Percentiles rank a stretch among this genome's conserved stretches.
These are phyloP conservation scores for Urocitellus parryii DNA, from an alignment of 2,113 vertebrate genomes.

Conservation along the genomic window DNA sequence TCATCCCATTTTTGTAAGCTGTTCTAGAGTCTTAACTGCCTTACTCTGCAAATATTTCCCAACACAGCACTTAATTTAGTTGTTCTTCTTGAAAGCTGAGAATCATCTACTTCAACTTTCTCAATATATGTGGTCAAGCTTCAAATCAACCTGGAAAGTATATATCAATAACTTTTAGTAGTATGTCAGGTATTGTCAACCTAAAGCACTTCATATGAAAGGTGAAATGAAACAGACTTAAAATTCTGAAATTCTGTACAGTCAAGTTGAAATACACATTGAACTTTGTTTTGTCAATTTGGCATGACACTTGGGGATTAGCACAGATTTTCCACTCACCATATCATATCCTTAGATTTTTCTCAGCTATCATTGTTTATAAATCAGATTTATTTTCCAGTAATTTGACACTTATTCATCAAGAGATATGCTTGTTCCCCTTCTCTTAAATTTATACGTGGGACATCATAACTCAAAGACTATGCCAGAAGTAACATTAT, in stretches of 20 bases:
- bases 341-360: not conserved
- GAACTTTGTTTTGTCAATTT: conserved; percentile 16
- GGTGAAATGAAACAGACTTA: conserved; percentile 8
- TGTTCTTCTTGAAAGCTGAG: conserved; percentile 30
- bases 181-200: not conserved
- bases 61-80: not conserved
- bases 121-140: not conserved
- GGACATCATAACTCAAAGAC: not conserved
- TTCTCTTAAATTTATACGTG: not conserved
- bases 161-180: not conserved
- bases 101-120: not conserved
- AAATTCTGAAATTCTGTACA: conserved; percentile 18
- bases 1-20: not conserved
- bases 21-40: not conserved
- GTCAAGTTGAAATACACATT: not conserved
- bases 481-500: not conserved
- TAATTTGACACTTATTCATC: not conserved
- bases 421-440: not conserved
- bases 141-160: not conserved
- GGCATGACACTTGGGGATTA: not conserved
- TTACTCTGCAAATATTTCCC: not conserved
- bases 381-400: not conserved
- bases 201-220: not conserved
- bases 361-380: not conserved
- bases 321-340: not conserved